phyloP scores from a whole-genome alignment of 2,113 vertebrate genomes.

The Platycercus adscitus region DNA sequence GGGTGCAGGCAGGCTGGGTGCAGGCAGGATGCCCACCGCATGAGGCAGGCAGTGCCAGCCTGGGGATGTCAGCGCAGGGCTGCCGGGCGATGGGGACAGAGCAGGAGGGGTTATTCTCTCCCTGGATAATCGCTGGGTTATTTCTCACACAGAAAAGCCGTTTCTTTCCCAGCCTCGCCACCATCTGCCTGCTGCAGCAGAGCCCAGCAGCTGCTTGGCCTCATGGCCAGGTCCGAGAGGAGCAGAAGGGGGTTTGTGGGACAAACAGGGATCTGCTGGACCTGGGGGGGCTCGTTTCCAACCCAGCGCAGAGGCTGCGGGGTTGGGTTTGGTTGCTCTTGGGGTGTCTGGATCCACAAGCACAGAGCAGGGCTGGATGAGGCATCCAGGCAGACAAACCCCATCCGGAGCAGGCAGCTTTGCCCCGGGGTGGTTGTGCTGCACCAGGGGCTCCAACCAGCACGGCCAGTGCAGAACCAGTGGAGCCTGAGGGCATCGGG shows the following conservation, averaged over 20 bases:
- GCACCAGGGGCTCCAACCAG: background rate
- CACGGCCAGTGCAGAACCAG: background rate
- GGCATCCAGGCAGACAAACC: background rate
- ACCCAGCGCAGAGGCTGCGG: background rate
- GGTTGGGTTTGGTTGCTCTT: background rate
- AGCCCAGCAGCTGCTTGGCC: slow-evolving; percentile 5
- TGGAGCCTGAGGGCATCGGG: background rate
- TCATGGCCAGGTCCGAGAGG: background rate
- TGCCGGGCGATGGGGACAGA: background rate
- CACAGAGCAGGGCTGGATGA: background rate
- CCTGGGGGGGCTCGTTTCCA: background rate
- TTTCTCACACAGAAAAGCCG: background rate
- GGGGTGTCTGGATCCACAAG: background rate
- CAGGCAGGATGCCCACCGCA: background rate
- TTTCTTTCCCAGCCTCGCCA: slow-evolving; percentile 11
- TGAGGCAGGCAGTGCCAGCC: slow-evolving; percentile 21
- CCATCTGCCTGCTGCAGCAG: slow-evolving; percentile 46
- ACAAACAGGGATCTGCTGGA: background rate
- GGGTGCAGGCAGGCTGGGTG: background rate
- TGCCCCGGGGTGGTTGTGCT: background rate
- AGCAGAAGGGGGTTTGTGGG: background rate
- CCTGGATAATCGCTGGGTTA: background rate
- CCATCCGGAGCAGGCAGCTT: background rate
- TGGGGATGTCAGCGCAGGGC: background rate
- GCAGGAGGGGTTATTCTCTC: background rate